A percentile compares a stretch with the other conserved stretches of the same genome.
Conservation (phyloP, 2,113 vertebrate species). For the Dicentrarchus labrax region DNA sequence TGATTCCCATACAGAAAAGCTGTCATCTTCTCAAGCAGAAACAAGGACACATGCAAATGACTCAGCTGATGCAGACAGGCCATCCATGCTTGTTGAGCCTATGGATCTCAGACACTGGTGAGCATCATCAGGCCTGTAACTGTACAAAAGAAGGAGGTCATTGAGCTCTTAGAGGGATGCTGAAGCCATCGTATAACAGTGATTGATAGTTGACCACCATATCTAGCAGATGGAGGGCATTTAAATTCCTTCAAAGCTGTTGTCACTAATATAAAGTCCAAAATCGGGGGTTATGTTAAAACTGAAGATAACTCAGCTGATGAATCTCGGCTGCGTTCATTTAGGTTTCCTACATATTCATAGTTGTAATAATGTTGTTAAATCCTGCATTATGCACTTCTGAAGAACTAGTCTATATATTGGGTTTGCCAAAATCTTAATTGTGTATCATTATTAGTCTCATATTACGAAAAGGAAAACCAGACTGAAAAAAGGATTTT, state of each 20-base stretch:
- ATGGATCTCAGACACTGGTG: slow-evolving; percentile 36
- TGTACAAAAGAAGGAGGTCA: slow-evolving; percentile 60
- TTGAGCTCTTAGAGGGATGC: not conserved
- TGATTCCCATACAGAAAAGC: slow-evolving; percentile 62
- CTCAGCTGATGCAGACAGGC: slow-evolving; percentile 61
- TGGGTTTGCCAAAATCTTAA: no score
- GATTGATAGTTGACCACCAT: not conserved
- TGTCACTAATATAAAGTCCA: no score
- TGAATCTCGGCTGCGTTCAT: no score
- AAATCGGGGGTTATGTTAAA: no score
- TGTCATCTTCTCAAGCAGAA: slow-evolving; percentile 45
- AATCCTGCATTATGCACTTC: not conserved
- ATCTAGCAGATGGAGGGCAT: no score
- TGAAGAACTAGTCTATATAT: not conserved
- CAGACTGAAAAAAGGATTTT: not conserved
- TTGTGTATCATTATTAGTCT: no score
- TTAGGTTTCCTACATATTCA: not conserved
- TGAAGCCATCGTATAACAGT: not conserved
- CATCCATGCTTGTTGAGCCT: not conserved
- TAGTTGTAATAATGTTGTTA: not conserved
- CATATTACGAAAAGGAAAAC: not conserved
- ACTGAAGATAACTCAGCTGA: no score
- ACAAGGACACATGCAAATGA: slow-evolving; percentile 75
- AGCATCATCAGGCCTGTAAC: not conserved
- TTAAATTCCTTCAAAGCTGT: no score